Evolutionary conservation across 2,113 vertebrate genomes (phyloP), one percentile per base, ranked within the genome.

Genomic region (Otus sunia): DNA sequence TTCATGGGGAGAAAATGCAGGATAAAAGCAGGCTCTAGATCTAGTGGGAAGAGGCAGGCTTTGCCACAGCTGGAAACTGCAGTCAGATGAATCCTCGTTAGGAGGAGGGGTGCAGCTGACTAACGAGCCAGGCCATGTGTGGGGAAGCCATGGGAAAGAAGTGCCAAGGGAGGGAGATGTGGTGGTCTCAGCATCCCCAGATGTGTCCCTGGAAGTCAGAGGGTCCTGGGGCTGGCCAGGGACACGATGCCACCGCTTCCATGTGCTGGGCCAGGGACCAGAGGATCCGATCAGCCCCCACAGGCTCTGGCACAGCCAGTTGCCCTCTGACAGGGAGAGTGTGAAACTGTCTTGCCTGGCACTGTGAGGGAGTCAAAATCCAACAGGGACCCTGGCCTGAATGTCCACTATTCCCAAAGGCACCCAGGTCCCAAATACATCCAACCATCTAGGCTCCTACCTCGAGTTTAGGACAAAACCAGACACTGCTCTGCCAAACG

Each of bases 231-330:
- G 49, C n/a, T 66, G 59, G 43, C 18, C 9, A 29, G 19, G 36
- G 23, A 13, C 8, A 32, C 3, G 27, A 64, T 71, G 58, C 23
- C 55, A 29, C 27, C 12, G 6, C 22, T 27, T 77, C 29, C 19
- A 1, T 3, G 16, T 43, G 41, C 50, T 2, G 2, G 27, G 19
- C 9, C 41, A 63, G 32, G 78, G 62, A 8, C 1, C 3, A 15
- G 39, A 45, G 41, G 49, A 8, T 6, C 1, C 3, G 53, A 15
- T 7, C 50, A 37, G 30, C 49, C 63, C 22, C 56, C 25, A 43
- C 11, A 13, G 32, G 49, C 41, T 82, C 56, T 1, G 6, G 49
- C 69, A 56, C n/a, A 36, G 30, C 47, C 37, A 12, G 10, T 53
- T n/a, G 17, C 26, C 56, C 45, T 43, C 73, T 63, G 47, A 9